Evolutionary conservation across 37 sponge, comb jelly and placozoan genomes (phyloP), one percentile per base, ranked within the genome.

Genomic region (Beroe ovata): DNA sequence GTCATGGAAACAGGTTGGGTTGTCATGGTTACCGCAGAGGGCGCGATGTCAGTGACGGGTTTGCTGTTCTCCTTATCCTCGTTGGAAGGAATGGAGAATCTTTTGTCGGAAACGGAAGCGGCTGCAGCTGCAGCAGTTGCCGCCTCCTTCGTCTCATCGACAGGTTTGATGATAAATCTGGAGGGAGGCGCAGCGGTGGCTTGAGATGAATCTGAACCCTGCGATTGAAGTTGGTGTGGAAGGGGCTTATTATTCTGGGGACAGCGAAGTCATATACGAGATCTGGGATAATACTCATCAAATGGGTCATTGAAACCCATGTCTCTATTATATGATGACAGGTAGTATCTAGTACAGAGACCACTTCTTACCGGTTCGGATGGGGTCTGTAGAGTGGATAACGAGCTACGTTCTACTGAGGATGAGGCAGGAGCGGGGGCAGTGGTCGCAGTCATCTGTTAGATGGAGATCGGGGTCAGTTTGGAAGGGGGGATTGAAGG

Each of bases 121-220:
- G 8, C 19, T 6, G 63, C 21, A 6, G 63, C 63, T 6, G 21
- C 26, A 29, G 11, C 6, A 4, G 69, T 26, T 66, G 14, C 69
- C 3, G 30, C 69, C 8, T 25, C 32, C 30, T 66, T 66, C 36
- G 8, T 66, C 36, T 66, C 69, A 37, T 66, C 69, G 2, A 77
- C 84, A 21, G 84, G 84, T 40, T 77, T 77, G 14, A 77, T 77
- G 84, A 77, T 77, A 29, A 77, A 77, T 3, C 84, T 42, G 18
- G 84, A 77, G 84, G 84, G 84, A 3, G 84, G 84, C 18, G 84
- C 84, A 21, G 84, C 36, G n/a, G 84, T 40, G 8, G 84, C 20
- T 25, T 47, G 54, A 30, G 69, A 66, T 11, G 69, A 25, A 34
- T 66, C 69, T 8, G 69, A 66, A 26, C 69, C 30, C 69, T 66